A percentile compares a stretch with the other conserved stretches of the same genome.
These are phyloP conservation scores for Sarcoramphus papa DNA, from an alignment of 2,797 vertebrate species.

Conservation along the genomic window DNA sequence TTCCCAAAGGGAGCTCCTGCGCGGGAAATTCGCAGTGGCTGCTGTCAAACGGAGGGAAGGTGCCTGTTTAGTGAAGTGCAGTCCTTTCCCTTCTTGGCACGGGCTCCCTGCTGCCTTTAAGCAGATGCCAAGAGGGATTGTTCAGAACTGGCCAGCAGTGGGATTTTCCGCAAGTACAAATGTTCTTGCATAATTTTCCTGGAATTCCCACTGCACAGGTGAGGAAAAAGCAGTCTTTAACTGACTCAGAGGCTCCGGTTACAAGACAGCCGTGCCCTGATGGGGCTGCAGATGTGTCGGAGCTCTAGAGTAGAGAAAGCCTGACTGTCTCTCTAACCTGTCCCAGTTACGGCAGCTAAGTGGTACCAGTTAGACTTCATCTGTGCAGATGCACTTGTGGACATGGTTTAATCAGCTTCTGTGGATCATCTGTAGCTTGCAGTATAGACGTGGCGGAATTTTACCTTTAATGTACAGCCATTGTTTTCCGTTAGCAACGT, in stretches of 20 bases:
- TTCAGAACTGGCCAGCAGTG: background rate
- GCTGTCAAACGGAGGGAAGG: accelerated
- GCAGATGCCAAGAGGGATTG: background rate
- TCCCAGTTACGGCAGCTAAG: background rate
- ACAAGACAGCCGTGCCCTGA: background rate
- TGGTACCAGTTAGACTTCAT: background rate
- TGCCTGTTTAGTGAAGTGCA: accelerated
- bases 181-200: accelerated
- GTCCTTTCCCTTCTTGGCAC: background rate
- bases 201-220: background rate
- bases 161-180: background rate
- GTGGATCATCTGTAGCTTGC: background rate
- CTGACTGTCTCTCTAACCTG: background rate
- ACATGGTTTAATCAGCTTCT: background rate
- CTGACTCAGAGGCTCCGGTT: accelerated
- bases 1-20: accelerated
- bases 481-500: background rate
- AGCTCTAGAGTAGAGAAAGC: background rate
- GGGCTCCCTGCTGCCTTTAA: background rate
- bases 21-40: background rate
- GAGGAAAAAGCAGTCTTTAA: background rate
- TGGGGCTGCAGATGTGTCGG: accelerated
- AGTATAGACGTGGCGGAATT: accelerated
- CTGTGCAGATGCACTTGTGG: accelerated
- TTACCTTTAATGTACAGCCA: accelerated